A percentile compares a stretch with the other conserved stretches of the same genome.
phyloP scores from a whole-genome alignment of 2,888 invertebrate species.

The Ptilodon capucinus region DNA sequence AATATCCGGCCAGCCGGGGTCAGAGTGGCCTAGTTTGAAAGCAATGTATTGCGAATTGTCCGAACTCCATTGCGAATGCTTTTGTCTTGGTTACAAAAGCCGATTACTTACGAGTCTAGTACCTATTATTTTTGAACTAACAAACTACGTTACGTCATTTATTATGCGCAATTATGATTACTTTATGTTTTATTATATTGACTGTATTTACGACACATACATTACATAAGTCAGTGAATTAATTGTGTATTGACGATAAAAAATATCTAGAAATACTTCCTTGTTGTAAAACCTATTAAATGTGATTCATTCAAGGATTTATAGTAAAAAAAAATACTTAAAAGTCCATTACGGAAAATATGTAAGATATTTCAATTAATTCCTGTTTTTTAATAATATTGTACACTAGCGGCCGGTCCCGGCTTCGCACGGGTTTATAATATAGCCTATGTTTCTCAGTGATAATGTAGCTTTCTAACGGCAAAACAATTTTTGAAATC shows the following conservation, averaged over 20 bases:
- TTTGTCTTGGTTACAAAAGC: constrained; percentile 24
- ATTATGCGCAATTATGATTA: background rate
- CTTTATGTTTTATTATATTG: background rate
- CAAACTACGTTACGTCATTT: constrained; percentile 13
- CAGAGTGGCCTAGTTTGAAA: constrained; percentile 24
- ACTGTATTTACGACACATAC: background rate
- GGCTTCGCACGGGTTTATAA: too few species aligned
- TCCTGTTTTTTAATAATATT: background rate
- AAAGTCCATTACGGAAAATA: constrained; percentile 6
- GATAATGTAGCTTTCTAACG: too few species aligned
- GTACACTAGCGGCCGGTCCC: too few species aligned
- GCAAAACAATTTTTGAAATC: too few species aligned
- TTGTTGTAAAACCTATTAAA: constrained; percentile 1
- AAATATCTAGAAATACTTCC: background rate
- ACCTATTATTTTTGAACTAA: constrained; percentile 13
- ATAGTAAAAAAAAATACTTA: background rate
- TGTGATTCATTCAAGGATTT: background rate
- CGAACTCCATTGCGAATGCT: constrained; percentile 26
- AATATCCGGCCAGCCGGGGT: constrained; percentile 29
- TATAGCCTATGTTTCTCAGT: too few species aligned
- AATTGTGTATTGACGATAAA: background rate
- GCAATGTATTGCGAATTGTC: constrained; percentile 25
- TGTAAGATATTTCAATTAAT: background rate
- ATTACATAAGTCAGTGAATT: background rate
- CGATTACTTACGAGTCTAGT: constrained; percentile 13